Conservation (phyloP, 2,888 invertebrate species). For the Polylopha cassiicola region DNA sequence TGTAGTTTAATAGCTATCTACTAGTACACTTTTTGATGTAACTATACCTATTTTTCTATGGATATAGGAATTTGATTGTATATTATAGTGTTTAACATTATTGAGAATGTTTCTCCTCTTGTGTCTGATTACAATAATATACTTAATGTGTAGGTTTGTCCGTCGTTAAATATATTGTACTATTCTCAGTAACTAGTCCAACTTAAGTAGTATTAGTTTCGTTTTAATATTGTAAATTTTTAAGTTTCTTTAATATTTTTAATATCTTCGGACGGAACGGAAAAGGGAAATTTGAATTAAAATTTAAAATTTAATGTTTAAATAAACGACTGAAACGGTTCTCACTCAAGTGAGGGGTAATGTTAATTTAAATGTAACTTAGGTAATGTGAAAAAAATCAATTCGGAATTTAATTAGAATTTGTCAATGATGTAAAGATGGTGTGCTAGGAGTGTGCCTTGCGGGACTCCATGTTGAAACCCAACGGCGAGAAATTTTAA, state of each 20-base stretch:
- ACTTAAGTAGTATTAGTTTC: too few species aligned
- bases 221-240: too few species aligned
- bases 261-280: background rate
- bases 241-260: background rate
- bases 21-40: constrained; percentile 55
- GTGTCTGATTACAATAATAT: constrained; percentile 6
- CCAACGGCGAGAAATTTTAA: constrained; percentile 36
- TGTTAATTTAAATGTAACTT: constrained; percentile 3
- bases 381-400: constrained; percentile 1
- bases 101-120: too few species aligned
- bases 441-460: constrained; percentile 61
- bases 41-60: constrained; percentile 40
- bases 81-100: too few species aligned
- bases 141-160: constrained; percentile 1
- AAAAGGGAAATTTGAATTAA: background rate
- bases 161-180: too few species aligned
- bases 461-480: constrained; percentile 43
- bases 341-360: background rate
- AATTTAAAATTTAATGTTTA: constrained; percentile 1
- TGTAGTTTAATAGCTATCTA: background rate
- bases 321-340: constrained; percentile 11
- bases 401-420: constrained; percentile 1
- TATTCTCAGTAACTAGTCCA: too few species aligned
- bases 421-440: constrained; percentile 24
- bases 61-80: constrained; percentile 29